These are phyloP conservation scores for Paramormyrops hopkinsi DNA, from an alignment of 2,797 vertebrate genomes.

Conservation along the genomic window DNA sequence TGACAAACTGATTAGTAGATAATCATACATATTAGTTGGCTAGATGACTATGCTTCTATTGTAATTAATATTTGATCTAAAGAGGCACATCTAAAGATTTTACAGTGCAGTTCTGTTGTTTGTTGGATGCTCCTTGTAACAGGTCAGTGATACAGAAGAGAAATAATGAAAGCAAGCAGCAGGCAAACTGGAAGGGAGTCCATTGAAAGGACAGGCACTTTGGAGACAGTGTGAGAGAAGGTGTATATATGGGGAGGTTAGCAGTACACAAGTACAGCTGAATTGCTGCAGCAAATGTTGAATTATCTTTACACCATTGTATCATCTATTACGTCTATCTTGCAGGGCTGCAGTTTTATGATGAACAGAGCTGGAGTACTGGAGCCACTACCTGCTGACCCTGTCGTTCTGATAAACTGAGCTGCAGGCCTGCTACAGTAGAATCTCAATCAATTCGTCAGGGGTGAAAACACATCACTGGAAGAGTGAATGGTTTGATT, in stretches of 20 bases:
- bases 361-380: not conserved
- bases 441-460: conserved; percentile 36
- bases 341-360: conserved; percentile 17
- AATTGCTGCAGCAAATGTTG: conserved; percentile 15
- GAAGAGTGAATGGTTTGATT: conserved; percentile 3
- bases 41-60: not conserved
- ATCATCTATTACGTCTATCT: conserved; percentile 28
- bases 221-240: not conserved
- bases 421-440: conserved; percentile 19
- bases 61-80: not conserved
- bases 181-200: not conserved
- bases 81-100: not conserved
- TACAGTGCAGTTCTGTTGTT: not conserved
- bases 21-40: not conserved
- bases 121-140: not conserved
- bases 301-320: conserved; percentile 33
- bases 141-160: not conserved
- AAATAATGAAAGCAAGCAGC: not conserved
- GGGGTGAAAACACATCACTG: not conserved
- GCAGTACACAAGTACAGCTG: not conserved
- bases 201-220: not conserved
- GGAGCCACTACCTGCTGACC: conserved; percentile 24
- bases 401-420: conserved; percentile 38
- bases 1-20: not conserved
- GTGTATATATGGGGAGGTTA: not conserved